Evolutionary conservation across 2,888 invertebrate genomes (phyloP).

Genomic region (Schrankia costaestrigalis): DNA sequence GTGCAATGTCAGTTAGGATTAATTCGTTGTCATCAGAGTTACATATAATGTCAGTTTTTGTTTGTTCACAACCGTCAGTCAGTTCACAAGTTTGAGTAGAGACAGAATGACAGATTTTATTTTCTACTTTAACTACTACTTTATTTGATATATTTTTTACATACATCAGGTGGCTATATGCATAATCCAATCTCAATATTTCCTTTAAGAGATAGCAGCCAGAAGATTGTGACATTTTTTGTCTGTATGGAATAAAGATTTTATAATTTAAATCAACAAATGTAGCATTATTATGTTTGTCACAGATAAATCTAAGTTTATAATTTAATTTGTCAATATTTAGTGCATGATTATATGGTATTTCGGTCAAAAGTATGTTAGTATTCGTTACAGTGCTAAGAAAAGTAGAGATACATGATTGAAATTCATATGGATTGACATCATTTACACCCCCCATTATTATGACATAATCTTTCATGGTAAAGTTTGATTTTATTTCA

Average conservation of each 20-base stretch:
- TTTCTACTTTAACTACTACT: background rate
- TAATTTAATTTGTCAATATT: background rate
- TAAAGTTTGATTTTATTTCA: background rate
- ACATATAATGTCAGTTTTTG: too few relatives aligned
- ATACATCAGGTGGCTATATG: background rate
- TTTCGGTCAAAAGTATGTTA: background rate
- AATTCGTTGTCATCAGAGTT: too few relatives aligned
- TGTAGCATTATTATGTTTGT: background rate
- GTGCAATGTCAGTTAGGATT: too few relatives aligned
- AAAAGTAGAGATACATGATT: background rate
- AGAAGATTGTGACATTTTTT: background rate
- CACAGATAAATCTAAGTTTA: background rate
- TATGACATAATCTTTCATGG: background rate
- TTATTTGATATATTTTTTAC: background rate
- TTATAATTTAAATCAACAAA: background rate
- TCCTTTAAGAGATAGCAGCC: background rate
- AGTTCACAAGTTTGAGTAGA: background rate
- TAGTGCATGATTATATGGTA: background rate
- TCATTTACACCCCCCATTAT: background rate
- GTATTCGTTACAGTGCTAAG: background rate
- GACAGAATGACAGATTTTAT: background rate
- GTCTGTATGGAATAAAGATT: background rate
- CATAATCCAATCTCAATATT: background rate
- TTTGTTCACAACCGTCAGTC: too few relatives aligned
- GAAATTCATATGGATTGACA: background rate